These are phyloP conservation scores for Sapayoa aenigma DNA, from an alignment of 2,113 vertebrate species.

Conservation along the genomic window DNA sequence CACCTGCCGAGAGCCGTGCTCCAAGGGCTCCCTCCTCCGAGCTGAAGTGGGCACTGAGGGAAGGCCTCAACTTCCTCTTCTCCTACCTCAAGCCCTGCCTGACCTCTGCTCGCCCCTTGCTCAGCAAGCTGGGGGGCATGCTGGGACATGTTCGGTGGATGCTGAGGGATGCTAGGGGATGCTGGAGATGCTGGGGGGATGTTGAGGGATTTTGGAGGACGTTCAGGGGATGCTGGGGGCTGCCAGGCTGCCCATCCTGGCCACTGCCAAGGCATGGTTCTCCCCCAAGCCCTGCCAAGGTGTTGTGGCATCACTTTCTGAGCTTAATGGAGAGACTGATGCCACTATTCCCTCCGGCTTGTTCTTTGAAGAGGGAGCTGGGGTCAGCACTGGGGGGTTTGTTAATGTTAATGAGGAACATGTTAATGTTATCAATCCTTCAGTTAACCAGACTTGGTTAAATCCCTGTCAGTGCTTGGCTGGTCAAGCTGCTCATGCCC, in stretches of 20 bases:
- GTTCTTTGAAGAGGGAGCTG: not conserved
- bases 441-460: not conserved
- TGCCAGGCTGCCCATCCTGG: not conserved
- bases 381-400: not conserved
- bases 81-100: not conserved
- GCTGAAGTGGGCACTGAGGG: not conserved
- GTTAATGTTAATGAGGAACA: not conserved
- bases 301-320: not conserved
- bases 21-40: not conserved
- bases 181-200: not conserved
- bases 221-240: not conserved
- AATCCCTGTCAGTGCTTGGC: not conserved
- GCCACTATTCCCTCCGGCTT: not conserved
- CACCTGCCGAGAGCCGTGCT: not conserved
- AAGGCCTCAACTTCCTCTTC: not conserved
- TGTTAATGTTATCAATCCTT: not conserved
- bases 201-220: too few relatives aligned
- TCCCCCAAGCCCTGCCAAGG: fast-evolving
- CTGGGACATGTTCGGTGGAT: not conserved
- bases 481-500: not conserved
- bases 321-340: fast-evolving
- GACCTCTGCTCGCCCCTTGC: fast-evolving
- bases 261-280: fast-evolving
- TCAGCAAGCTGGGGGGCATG: not conserved
- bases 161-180: not conserved